phyloP scores from a whole-genome alignment of 1,140 invertebrate genomes.

The Arctopsyche grandis region DNA sequence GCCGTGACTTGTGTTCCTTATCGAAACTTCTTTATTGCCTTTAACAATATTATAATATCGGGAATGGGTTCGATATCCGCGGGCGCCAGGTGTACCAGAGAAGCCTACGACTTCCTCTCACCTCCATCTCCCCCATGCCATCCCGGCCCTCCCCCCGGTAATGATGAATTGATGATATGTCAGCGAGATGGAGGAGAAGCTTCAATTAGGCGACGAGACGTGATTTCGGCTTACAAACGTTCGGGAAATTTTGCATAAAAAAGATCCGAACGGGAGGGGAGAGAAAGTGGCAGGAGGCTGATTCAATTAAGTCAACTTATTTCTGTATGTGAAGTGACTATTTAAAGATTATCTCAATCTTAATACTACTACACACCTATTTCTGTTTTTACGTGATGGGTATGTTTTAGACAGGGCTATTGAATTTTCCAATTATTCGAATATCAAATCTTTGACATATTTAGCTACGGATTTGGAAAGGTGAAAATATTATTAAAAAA shows the following conservation, averaged over 20 bases:
- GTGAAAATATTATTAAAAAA: no score
- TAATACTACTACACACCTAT: neutral
- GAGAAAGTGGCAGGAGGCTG: neutral
- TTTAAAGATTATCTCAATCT: neutral
- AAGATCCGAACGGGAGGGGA: neutral
- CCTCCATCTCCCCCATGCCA: neutral
- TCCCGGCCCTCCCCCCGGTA: neutral
- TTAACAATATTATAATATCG: slow-evolving; percentile 41
- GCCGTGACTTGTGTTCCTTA: slow-evolving; percentile 47
- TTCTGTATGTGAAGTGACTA: neutral
- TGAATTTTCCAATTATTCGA: no score
- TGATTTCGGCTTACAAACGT: neutral
- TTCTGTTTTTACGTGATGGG: no score
- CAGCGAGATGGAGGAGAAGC: neutral
- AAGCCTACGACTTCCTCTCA: neutral
- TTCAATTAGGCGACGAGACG: slow-evolving; percentile 4
- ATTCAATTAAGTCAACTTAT: neutral
- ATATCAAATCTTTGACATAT: no score
- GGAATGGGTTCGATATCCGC: slow-evolving; percentile 9
- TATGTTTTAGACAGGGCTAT: no score
- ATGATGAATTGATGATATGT: slow-evolving; percentile 27
- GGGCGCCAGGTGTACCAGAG: slow-evolving; percentile 21
- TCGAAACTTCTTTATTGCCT: slow-evolving; percentile 46
- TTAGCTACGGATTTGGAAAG: no score
- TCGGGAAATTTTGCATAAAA: neutral